phyloP scores from a whole-genome alignment of 2,113 vertebrate genomes.

The Agelaius tricolor region DNA sequence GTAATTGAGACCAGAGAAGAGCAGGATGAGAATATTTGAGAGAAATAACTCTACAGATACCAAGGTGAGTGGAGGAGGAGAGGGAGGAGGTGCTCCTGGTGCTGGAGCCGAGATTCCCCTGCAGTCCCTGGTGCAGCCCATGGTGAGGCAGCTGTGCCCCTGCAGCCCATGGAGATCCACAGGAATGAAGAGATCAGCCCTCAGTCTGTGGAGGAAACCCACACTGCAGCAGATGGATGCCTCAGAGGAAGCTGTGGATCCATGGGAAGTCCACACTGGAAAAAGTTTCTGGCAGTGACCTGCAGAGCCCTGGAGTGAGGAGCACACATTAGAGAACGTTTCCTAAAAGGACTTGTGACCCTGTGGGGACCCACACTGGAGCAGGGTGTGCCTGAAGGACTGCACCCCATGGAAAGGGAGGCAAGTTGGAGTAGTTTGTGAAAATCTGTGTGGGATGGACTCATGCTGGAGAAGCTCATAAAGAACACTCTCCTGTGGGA shows the following conservation, averaged over 20 bases:
- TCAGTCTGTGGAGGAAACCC: too few relatives aligned
- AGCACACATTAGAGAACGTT: not conserved
- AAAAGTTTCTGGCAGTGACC: not conserved
- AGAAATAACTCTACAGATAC: not conserved
- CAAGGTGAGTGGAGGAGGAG: not conserved
- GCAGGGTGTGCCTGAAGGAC: not conserved
- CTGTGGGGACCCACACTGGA: accelerated
- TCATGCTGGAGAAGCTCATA: not conserved
- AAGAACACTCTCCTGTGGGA: not conserved
- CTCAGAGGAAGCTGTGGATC: not conserved
- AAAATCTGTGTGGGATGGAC: not conserved
- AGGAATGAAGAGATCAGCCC: not conserved
- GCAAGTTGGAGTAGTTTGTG: too few relatives aligned
- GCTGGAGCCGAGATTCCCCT: not conserved
- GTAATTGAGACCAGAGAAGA: not conserved
- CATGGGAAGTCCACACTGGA: not conserved
- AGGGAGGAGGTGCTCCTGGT: not conserved
- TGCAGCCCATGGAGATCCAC: too few relatives aligned
- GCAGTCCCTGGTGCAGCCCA: not conserved
- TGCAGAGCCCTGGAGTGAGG: not conserved
- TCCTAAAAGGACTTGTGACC: not conserved
- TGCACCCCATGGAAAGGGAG: not conserved
- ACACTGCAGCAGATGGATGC: not conserved
- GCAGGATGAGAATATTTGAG: accelerated
- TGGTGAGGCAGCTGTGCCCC: not conserved